A percentile compares a stretch with the other conserved stretches of the same genome.
These are phyloP conservation scores for Pseudoips prasinana DNA, from an alignment of 2,888 invertebrate species.

Conservation along the genomic window DNA sequence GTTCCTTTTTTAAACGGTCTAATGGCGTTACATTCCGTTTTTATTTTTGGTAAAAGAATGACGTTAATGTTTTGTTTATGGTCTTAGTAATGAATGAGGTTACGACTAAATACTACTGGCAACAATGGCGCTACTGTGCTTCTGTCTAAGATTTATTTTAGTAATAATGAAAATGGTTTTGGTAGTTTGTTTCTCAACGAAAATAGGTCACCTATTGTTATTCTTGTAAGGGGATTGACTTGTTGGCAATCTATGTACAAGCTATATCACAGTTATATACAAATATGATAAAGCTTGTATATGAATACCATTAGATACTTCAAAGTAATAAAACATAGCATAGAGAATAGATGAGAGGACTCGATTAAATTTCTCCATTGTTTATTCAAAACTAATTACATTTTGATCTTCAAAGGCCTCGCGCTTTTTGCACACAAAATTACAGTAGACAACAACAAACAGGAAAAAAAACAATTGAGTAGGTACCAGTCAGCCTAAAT, in stretches of 20 bases:
- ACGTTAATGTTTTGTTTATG: conserved; percentile 28
- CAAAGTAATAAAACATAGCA: too few species aligned
- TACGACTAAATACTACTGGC: conserved; percentile 8
- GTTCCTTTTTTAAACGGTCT: conserved; percentile 22
- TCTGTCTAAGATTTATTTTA: conserved; percentile 4
- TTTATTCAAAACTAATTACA: too few species aligned
- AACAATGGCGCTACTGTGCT: conserved; percentile 20
- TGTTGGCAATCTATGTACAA: too few species aligned
- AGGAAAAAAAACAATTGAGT: conserved; percentile 21
- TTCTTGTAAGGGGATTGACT: too few species aligned
- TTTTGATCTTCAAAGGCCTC: too few species aligned
- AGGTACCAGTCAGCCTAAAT: conserved; percentile 14
- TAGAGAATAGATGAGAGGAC: too few species aligned
- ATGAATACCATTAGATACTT: too few species aligned
- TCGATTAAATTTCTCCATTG: too few species aligned
- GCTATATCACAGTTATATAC: too few species aligned
- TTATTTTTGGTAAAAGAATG: conserved; percentile 18
- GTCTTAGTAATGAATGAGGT: conserved; percentile 27
- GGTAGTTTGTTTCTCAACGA: conserved; percentile 7
- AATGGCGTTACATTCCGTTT: conserved; percentile 26
- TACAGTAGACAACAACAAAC: conserved; percentile 22
- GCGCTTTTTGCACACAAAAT: too few species aligned
- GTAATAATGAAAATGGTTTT: conserved; percentile 1
- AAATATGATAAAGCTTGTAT: too few species aligned
- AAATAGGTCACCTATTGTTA: conserved; percentile 1